Base-by-base conservation (phyloP, 2,888 invertebrate species). In the Tiliacea aurago region DNA sequence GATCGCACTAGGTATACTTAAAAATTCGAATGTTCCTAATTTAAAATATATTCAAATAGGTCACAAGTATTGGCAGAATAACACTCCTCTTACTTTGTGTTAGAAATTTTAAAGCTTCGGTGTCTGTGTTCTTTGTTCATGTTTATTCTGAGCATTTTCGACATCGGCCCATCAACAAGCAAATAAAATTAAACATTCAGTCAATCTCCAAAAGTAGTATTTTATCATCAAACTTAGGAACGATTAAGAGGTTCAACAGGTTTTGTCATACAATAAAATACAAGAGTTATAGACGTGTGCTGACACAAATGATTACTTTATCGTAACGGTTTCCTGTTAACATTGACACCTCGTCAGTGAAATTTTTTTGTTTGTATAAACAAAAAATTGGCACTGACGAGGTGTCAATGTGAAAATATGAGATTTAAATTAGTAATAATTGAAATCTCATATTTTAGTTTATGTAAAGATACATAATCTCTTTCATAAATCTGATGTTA, bases 191-290 rank as follows among this genome's bases (percentile, higher is more conserved):
- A 70, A 83, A 83, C 73, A 70, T 78, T 72, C 65, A 58, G 64
- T 64, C 51, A 69, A 79, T 83, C 72, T 84, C 53, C 10, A 72
- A 80, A 72, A 68, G 47, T 67, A 75, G 70, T 75, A 78, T 81
- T 72, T 78, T 81, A 83, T 83, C 72, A 43, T 68, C 62, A 66
- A 80, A 82, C 68, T 73, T 75, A 73, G 63, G 75, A 80, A 67
- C 69, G 55, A 85, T 66, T 72, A 74, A 80, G 76, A 74, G 45
- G 79, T 76, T 81, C 45, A 70, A 84, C 85, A 73, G 84, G 85
- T 86, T 87, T 78, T 67, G 37, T 81, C 73, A 78, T 81, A 87
- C 83, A 90, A 90, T 90, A 90, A 90, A 90, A 88, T 87, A 78
- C 77, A 71, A 71, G 75, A 87, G 80, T 83, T 89, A 89, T 89